Evolutionary conservation across 2,888 invertebrate species (phyloP), one percentile per base, ranked within the genome.

Genomic region (Congeria kusceri): DNA sequence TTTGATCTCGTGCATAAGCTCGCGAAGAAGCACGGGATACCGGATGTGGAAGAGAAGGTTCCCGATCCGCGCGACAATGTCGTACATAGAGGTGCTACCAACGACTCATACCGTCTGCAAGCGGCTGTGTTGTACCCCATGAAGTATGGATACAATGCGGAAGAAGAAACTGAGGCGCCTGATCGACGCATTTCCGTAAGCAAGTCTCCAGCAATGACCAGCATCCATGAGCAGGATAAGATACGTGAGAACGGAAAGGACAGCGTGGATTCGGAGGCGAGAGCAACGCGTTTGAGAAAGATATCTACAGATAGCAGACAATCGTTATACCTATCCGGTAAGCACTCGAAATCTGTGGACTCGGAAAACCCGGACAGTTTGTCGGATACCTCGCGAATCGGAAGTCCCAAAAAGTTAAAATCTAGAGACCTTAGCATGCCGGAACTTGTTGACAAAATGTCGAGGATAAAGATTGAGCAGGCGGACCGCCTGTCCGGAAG

Each of bases 21-120:
- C n/a, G 88, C 89, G 3, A 80, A 85, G 47, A 86, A 83, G 58
- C 86, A 86, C 58, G 87, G 88, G 13, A 83, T 88, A n/a, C 80
- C 69, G 5, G 89, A 88, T 28, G 81, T 80, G n/a, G 80, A 72
- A n/a, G 81, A 84, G n/a, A 71, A 80, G 46, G 80, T 84, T 5
- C 80, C 83, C 25, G 87, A 87, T 69, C 80, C 77, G 13, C 70
- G 87, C 70, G 86, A 87, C 69, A 77, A 80, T 56, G 70, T 78
- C n/a, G 81, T 85, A 23, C 83, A 77, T n/a, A 69, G 85, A 39
- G 87, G 87, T 23, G 74, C 84, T 4, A 86, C 82, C 5, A 77
- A 81, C 27, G 83, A 80, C 32, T 77, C 85, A 1, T 69, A 83
- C 23, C 27, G 78, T 28, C 76, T 83, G 1, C 79, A 85, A 53